Evolutionary conservation across 2,888 invertebrate genomes (phyloP), one percentile per base, ranked within the genome.

Genomic region (Torymus auratus): DNA sequence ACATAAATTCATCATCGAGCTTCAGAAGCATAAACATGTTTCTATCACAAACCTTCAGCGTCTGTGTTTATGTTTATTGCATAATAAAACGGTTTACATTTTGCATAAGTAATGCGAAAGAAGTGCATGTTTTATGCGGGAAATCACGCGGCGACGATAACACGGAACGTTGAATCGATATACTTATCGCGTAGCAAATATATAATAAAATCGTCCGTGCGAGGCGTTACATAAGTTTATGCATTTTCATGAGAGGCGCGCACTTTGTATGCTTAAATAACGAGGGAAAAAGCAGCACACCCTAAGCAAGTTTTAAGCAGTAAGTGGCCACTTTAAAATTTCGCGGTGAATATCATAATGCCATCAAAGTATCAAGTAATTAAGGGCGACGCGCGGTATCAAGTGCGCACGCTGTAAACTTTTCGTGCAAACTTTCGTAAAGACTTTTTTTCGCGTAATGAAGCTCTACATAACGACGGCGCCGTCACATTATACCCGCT

Each of bases 331-430:
- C 53, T 15, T 20, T 13, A 67, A 67, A 67, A 53, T 60, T 67
- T 67, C 17, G 52, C 14, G 53, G 53, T 20, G 2, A 67, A 67
- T 67, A 17, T 67, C 20, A 52, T 12, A 52, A 53, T 17, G 17
- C 53, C 20, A 12, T 53, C 53, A 67, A 67, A 67, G 67, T 53
- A 67, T 67, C 12, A 52, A 67, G 53, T 67, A 52, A 67, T 67
- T 67, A 67, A 67, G 52, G 15, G 20, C 67, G 17, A 41, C 41
- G 53, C 15, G 53, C 17, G n/a, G 52, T 53, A 53, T 67, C 15
- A 53, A 53, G 52, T 15, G 52, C 41, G 10, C 15, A 1, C 11
- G 23, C 12, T 0, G 7, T 41, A 41, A 41, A 41, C 7, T 41
- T 41, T 62, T 13, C 23, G 12, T n/a, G 28, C 23, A 62, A 62